phyloP scores from a whole-genome alignment of 2,113 vertebrate genomes.

The Stigmatopora argus region DNA sequence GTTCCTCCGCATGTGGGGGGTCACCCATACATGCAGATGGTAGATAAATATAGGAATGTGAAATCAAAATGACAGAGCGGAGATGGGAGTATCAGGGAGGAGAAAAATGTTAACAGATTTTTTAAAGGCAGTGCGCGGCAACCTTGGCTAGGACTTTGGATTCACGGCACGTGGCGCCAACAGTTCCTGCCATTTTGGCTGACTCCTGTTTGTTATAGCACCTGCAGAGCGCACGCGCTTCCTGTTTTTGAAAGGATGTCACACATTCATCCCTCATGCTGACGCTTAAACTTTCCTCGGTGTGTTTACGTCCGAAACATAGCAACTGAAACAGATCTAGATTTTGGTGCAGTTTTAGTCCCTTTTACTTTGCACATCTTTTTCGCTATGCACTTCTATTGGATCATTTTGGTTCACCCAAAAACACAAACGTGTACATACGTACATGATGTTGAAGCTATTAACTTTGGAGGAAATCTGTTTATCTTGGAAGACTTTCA shows the following conservation, averaged over 20 bases:
- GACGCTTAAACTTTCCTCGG: slow-evolving; percentile 26
- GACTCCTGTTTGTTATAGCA: slow-evolving; percentile 28
- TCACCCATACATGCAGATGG: slow-evolving; percentile 45
- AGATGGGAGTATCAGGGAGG: slow-evolving; percentile 44
- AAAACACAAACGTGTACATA: background rate
- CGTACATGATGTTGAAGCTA: background rate
- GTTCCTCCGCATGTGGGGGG: slow-evolving; percentile 36
- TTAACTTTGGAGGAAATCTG: background rate
- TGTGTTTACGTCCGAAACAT: slow-evolving; percentile 19
- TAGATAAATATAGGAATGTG: slow-evolving; percentile 64
- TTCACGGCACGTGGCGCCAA: slow-evolving; percentile 21
- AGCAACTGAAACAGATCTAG: slow-evolving; percentile 48
- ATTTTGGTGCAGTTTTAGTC: slow-evolving; percentile 3
- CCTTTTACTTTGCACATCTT: background rate
- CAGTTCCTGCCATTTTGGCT: slow-evolving; percentile 33
- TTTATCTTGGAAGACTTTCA: background rate
- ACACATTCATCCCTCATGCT: background rate
- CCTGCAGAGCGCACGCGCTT: slow-evolving; percentile 42
- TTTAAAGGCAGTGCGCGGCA: slow-evolving; percentile 17
- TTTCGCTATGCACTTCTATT: background rate
- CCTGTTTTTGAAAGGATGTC: slow-evolving; percentile 33
- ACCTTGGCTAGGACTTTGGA: slow-evolving; percentile 25
- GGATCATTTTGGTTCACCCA: background rate
- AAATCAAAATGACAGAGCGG: slow-evolving; percentile 58
- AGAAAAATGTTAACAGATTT: slow-evolving; percentile 62